Evolutionary conservation across 2,888 invertebrate genomes (phyloP).

Genomic region (Leptodirus hochenwartii): DNA sequence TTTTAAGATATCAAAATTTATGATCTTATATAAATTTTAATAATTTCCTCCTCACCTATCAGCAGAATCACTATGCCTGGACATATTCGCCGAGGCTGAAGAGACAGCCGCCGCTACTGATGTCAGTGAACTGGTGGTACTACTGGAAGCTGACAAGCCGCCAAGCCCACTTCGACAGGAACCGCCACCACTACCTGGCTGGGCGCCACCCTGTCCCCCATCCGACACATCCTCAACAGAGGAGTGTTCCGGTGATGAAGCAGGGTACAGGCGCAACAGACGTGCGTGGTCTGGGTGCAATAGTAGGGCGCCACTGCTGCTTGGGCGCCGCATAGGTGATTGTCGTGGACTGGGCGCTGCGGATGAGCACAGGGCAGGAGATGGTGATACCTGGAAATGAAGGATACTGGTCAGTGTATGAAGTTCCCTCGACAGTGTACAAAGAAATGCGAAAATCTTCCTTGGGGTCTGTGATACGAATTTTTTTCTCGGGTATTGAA

Average conservation of each 20-base stretch:
- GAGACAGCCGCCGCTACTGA: slow-evolving; percentile 26
- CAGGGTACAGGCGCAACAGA: slow-evolving; percentile 31
- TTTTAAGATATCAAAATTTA: too few relatives aligned
- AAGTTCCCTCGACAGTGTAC: too few relatives aligned
- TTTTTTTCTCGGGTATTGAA: too few relatives aligned
- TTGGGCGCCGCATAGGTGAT: slow-evolving; percentile 33
- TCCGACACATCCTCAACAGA: slow-evolving; percentile 30
- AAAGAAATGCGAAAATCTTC: too few relatives aligned
- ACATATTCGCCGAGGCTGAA: too few relatives aligned
- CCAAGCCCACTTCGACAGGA: too few relatives aligned
- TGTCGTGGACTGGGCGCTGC: slow-evolving; percentile 18
- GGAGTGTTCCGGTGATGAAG: slow-evolving; percentile 26
- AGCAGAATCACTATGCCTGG: too few relatives aligned
- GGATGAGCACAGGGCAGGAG: slow-evolving; percentile 27
- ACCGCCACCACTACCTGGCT: slow-evolving; percentile 24
- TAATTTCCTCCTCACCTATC: too few relatives aligned
- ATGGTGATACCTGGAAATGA: slow-evolving; percentile 34
- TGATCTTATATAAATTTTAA: too few relatives aligned
- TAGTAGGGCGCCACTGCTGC: slow-evolving; percentile 30
- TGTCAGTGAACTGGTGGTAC: slow-evolving; percentile 38
- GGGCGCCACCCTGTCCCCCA: too few relatives aligned
- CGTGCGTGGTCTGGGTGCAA: slow-evolving; percentile 54
- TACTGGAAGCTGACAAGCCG: slow-evolving; percentile 29
- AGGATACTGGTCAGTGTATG: too few relatives aligned
- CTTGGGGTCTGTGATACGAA: too few relatives aligned